Conservation (phyloP, 1,140 invertebrate species). For the Drosophila prosaltans region DNA sequence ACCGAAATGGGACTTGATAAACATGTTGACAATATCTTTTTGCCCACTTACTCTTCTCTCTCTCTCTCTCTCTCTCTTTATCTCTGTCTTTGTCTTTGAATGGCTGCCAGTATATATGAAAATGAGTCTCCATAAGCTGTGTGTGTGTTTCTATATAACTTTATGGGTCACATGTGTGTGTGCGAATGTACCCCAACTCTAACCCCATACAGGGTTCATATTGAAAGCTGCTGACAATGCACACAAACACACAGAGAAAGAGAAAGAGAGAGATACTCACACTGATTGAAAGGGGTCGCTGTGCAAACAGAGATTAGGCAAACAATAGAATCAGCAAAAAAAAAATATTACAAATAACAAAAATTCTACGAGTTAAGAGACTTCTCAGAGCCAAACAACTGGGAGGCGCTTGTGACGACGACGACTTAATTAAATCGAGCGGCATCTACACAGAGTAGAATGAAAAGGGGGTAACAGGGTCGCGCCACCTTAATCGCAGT, state of each 20-base stretch:
- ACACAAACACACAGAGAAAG: slow-evolving; percentile 9
- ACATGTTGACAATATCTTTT: slow-evolving; percentile 74
- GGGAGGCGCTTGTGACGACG: slow-evolving; percentile 32
- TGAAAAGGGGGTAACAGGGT: slow-evolving; percentile 15
- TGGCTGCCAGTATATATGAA: slow-evolving; percentile 44
- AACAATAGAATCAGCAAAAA: slow-evolving; percentile 80
- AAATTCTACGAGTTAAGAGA: slow-evolving; percentile 27
- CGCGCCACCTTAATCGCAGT: slow-evolving; percentile 61
- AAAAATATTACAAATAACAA: slow-evolving; percentile 22
- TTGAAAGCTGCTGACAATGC: slow-evolving; percentile 58
- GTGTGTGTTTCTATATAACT: slow-evolving; percentile 9
- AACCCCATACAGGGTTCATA: slow-evolving; percentile 22
- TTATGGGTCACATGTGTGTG: slow-evolving; percentile 7
- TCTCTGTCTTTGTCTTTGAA: slow-evolving; percentile 8
- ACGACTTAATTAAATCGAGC: slow-evolving; percentile 78
- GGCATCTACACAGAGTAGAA: background rate
- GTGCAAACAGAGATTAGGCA: slow-evolving; percentile 70
- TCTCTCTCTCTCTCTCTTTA: too few species aligned
- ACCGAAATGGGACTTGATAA: slow-evolving; percentile 74
- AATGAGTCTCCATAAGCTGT: slow-evolving; percentile 31
- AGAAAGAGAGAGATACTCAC: background rate
- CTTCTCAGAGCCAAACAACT: background rate
- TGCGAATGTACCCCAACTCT: slow-evolving; percentile 24
- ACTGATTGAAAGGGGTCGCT: slow-evolving; percentile 45
- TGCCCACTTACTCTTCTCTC: background rate